These are phyloP conservation scores for Protophormia terraenovae DNA, from an alignment of 2,888 invertebrate genomes.

Conservation along the genomic window DNA sequence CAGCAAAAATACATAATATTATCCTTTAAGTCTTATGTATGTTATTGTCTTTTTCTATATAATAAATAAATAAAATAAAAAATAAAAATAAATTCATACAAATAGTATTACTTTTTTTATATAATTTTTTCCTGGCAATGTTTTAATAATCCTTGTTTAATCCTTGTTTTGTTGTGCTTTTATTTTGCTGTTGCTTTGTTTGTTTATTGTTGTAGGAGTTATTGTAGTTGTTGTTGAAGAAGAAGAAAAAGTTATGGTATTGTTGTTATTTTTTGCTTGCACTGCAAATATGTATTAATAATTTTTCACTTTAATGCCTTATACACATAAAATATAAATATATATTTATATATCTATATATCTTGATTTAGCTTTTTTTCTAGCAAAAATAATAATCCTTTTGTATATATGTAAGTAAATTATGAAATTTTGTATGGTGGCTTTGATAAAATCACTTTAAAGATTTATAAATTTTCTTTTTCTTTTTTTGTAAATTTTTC, in stretches of 20 bases:
- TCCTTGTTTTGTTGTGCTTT: constrained; percentile 45
- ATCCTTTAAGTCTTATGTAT: background rate
- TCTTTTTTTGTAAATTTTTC: too few species aligned
- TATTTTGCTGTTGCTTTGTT: background rate
- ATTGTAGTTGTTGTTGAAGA: background rate
- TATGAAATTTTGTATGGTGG: too few species aligned
- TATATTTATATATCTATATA: background rate
- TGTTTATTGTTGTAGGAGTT: background rate
- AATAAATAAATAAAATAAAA: background rate
- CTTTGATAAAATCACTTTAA: too few species aligned
- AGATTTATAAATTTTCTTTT: too few species aligned
- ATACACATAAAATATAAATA: background rate
- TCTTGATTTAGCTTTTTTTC: background rate
- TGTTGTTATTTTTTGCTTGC: background rate
- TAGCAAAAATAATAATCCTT: background rate
- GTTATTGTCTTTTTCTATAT: background rate
- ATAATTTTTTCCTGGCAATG: constrained; percentile 19
- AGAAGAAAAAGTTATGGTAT: background rate
- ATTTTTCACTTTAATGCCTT: background rate
- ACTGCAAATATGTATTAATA: background rate
- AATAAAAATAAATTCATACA: background rate
- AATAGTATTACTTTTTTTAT: constrained; percentile 46
- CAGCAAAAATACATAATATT: too few species aligned
- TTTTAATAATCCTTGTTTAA: constrained; percentile 60
- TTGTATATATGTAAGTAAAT: too few species aligned